Percentiles rank a stretch among this genome's conserved stretches.
phyloP scores from a whole-genome alignment of 2,797 vertebrate species.

The Lepilemur ruficaudatus region DNA sequence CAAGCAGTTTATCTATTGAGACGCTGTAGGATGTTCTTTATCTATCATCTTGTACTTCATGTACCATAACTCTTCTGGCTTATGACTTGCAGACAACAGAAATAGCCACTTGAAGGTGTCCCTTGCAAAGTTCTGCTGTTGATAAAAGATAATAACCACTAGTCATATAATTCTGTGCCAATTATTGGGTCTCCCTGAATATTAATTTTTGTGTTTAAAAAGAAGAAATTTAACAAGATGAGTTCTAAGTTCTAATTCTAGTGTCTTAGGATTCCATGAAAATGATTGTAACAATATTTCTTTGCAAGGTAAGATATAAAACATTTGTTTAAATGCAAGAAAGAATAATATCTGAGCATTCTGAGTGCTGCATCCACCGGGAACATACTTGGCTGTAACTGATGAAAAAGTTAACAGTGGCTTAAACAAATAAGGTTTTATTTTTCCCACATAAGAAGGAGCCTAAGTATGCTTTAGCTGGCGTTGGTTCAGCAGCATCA shows the following conservation, averaged over 20 bases:
- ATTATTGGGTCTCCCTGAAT: not conserved
- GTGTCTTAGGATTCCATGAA: not conserved
- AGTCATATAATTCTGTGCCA: not conserved
- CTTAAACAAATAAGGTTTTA: not conserved
- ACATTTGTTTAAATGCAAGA: not conserved
- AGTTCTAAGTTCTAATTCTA: constrained; percentile 19
- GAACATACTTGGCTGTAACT: not conserved
- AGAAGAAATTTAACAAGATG: not conserved
- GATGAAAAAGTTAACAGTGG: not conserved
- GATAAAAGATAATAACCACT: constrained; percentile 6
- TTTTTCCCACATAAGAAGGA: not conserved
- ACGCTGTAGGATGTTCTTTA: not conserved
- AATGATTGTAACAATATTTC: constrained; percentile 1
- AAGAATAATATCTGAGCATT: not conserved
- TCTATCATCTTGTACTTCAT: not conserved
- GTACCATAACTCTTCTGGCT: not conserved
- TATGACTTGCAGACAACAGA: not conserved
- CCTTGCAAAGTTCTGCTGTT: not conserved
- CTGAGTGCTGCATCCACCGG: not conserved
- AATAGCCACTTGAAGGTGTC: not conserved
- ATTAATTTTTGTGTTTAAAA: not conserved
- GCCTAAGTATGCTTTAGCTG: not conserved
- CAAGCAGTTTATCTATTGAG: constrained; percentile 16
- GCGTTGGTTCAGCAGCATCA: not conserved
- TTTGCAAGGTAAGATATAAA: not conserved